Evolutionary conservation across 2,888 invertebrate genomes (phyloP).

Genomic region (Synergus itoensis): DNA sequence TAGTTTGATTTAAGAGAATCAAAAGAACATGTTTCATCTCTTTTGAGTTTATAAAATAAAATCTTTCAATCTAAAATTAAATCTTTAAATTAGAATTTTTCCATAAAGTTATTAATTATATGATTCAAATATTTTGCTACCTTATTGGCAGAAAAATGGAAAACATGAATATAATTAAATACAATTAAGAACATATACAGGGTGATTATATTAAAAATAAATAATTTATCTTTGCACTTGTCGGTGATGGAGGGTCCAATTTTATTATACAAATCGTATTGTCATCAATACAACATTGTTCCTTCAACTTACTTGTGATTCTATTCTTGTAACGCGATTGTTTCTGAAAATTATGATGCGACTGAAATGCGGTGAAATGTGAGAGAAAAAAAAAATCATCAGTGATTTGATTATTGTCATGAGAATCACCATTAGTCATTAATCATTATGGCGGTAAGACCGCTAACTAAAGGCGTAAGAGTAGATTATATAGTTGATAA

Average conservation of each 20-base stretch:
- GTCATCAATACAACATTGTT: background rate
- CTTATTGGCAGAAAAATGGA: too few species aligned
- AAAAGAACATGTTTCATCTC: background rate
- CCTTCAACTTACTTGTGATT: slow-evolving; percentile 1
- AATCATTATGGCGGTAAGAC: background rate
- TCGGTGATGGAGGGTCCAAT: slow-evolving; percentile 9
- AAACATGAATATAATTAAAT: too few species aligned
- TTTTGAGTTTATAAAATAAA: too few species aligned
- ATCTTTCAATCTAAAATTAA: too few species aligned
- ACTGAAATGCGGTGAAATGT: background rate
- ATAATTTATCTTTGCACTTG: background rate
- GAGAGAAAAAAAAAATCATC: background rate
- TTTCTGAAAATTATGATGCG: background rate
- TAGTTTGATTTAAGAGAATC: background rate
- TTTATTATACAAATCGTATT: slow-evolving; percentile 5
- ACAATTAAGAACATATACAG: background rate
- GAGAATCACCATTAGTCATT: background rate
- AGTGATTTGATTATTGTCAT: background rate
- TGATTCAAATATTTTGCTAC: too few species aligned
- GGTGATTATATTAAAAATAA: background rate
- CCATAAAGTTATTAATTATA: too few species aligned
- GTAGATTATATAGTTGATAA: background rate
- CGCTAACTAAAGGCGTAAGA: background rate
- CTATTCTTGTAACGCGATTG: background rate
- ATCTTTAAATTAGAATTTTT: too few species aligned